phyloP scores from a whole-genome alignment of 2,888 invertebrate genomes.

The Arctia plantaginis region DNA sequence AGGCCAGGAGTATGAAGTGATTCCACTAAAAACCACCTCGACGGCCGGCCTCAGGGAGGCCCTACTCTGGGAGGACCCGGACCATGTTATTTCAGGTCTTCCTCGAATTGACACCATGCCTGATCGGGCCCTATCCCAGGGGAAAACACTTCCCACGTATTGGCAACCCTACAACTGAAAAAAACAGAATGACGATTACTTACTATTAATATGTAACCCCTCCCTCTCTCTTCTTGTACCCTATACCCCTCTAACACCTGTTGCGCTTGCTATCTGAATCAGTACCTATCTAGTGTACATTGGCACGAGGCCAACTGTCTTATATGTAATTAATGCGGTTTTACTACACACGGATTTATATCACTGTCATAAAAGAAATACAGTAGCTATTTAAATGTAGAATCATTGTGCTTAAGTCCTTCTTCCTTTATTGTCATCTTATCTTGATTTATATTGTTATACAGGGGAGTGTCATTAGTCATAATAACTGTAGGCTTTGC shows the following conservation, averaged over 20 bases:
- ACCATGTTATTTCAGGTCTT: too few relatives aligned
- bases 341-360: constrained; percentile 8
- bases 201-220: neutral
- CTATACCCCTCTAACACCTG: constrained; percentile 8
- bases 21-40: too few relatives aligned
- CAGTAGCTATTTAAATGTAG: neutral
- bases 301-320: constrained; percentile 16
- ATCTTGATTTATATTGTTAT: neutral
- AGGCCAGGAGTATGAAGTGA: too few relatives aligned
- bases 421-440: neutral
- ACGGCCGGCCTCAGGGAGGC: too few relatives aligned
- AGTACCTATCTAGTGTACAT: neutral
- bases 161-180: neutral
- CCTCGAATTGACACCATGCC: too few relatives aligned
- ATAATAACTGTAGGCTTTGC: constrained; percentile 25
- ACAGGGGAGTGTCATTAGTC: neutral
- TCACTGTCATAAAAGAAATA: constrained; percentile 15
- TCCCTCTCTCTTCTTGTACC: neutral
- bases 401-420: neutral
- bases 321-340: constrained; percentile 18
- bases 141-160: too few relatives aligned
- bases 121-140: too few relatives aligned
- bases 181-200: neutral
- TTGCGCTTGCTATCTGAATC: neutral
- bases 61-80: too few relatives aligned